phyloP scores from a whole-genome alignment of 2,888 invertebrate genomes.

The Phragmatobia fuliginosa region DNA sequence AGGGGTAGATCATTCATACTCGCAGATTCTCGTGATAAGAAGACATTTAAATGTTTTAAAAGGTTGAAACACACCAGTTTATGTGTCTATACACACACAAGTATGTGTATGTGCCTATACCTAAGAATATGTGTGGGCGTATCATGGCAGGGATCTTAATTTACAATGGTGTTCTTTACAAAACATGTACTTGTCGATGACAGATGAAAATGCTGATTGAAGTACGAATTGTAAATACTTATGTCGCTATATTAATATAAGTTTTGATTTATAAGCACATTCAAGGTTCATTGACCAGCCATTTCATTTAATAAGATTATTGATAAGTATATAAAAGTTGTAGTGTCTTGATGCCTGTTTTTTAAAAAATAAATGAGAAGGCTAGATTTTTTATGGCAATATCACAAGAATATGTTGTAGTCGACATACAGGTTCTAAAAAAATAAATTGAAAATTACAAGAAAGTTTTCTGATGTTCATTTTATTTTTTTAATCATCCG shows the following conservation, averaged over 20 bases:
- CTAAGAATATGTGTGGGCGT: slow-evolving; percentile 35
- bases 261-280: neutral
- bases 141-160: slow-evolving; percentile 48
- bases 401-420: too few relatives aligned
- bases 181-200: slow-evolving; percentile 35
- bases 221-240: slow-evolving; percentile 20
- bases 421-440: neutral
- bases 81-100: slow-evolving; percentile 14
- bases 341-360: neutral
- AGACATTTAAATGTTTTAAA: slow-evolving; percentile 33
- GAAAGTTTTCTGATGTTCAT: too few relatives aligned
- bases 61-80: slow-evolving; percentile 23
- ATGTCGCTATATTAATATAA: neutral
- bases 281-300: neutral
- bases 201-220: slow-evolving; percentile 42
- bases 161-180: slow-evolving; percentile 44
- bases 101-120: slow-evolving; percentile 17
- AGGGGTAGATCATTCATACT: slow-evolving; percentile 41
- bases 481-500: too few relatives aligned
- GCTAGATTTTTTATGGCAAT: too few relatives aligned
- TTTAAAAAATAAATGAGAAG: too few relatives aligned
- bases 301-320: neutral
- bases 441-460: too few relatives aligned
- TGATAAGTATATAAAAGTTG: neutral
- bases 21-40: slow-evolving; percentile 39